Evolutionary conservation across 2,888 invertebrate species (phyloP), one percentile per base, ranked within the genome.

Genomic region (Pseudoips prasinana): DNA sequence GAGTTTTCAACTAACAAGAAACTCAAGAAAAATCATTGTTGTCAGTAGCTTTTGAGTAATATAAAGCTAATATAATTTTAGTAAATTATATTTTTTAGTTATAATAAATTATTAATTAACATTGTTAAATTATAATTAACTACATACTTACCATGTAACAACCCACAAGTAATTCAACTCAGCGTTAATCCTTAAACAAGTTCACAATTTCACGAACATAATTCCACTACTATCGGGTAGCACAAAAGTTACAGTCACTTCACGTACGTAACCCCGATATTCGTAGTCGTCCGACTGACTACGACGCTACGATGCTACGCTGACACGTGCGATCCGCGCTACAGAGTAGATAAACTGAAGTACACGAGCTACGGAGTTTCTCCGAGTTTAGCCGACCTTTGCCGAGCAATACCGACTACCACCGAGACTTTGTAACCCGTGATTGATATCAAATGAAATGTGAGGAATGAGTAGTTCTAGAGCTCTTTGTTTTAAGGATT

Each of bases 381-480:
- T 2, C 14, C 14, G 14, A 54, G 50, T 52, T 58, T 43, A 5
- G n/a, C 69, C 84, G 85, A 83, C 60, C 49, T 52, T 54, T 31
- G 32, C 76, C 86, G 87, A 86, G 35, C 38, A 25, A 37, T 19
- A 33, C 80, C 87, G 87, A 84, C 39, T 46, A 34, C 41, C 30
- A 38, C 76, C 82, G 81, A 83, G 67, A 69, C 67, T 71, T 65
- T 69, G 73, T 80, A 78, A 79, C 78, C 78, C 64, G 84, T 86
- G 87, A 88, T 88, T 87, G 87, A 88, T 86, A 86, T 84, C 76
- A 86, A 87, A 88, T 86, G 85, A 85, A 85, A 87, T 86, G 84
- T 84, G 77, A 84, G 77, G 74, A 85, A 85, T 82, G 81, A 82
- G 75, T 84, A 86, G 84, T 83, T 82, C 67, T 62, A 65, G 68